phyloP scores from a whole-genome alignment of 2,113 vertebrate genomes.

The Aspiorhynchus laticeps region DNA sequence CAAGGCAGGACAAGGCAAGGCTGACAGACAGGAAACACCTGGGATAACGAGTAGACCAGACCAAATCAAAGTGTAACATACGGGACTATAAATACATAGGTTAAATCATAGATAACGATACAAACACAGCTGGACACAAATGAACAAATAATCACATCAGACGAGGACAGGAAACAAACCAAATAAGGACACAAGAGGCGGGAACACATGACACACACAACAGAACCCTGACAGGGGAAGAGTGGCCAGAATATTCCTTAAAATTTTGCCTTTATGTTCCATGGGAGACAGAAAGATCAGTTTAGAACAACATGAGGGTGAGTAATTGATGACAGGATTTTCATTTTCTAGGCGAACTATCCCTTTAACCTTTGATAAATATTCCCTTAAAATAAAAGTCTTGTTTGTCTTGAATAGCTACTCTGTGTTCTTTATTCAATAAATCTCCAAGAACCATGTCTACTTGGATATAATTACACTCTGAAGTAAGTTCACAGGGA shows the following conservation, averaged over 20 bases:
- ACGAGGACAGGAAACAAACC: too few relatives aligned
- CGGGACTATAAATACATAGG: too few relatives aligned
- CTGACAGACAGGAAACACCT: too few relatives aligned
- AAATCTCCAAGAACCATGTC: slow-evolving; percentile 19
- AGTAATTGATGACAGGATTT: background rate
- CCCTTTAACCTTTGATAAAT: slow-evolving; percentile 3
- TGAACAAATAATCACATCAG: too few relatives aligned
- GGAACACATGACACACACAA: too few relatives aligned
- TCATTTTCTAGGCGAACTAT: background rate
- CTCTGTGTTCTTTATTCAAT: background rate
- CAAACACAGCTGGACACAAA: too few relatives aligned
- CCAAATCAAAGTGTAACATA: too few relatives aligned
- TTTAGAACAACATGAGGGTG: background rate
- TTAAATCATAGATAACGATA: too few relatives aligned
- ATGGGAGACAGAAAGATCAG: background rate
- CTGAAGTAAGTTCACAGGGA: background rate
- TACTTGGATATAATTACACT: slow-evolving; percentile 24
- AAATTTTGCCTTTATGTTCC: background rate
- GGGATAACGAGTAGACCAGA: too few relatives aligned
- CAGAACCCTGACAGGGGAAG: too few relatives aligned
- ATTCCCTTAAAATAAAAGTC: background rate
- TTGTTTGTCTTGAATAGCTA: background rate
- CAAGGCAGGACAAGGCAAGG: too few relatives aligned
- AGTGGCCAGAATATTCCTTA: background rate
- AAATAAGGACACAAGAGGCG: too few relatives aligned